Evolutionary conservation across 2,113 vertebrate species (phyloP), one percentile per base, ranked within the genome.

Genomic region (Hippoglossus stenolepis): DNA sequence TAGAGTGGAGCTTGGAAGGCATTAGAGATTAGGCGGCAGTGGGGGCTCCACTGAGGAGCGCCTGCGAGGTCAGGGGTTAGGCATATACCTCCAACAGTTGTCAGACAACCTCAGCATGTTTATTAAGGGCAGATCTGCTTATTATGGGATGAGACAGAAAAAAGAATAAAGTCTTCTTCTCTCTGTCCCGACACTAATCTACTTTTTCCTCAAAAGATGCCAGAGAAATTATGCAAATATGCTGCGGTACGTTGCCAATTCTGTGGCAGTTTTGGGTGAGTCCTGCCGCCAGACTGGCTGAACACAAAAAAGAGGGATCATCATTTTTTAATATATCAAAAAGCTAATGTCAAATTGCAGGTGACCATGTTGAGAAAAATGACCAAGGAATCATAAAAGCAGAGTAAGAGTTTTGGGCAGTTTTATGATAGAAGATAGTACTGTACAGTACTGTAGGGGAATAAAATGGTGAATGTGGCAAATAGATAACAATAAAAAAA

Each of bases 21-120:
- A 94, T 93, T 89, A 93, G 92, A 93, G 92, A 94, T 93, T 93
- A 92, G 91, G 87, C 88, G 77, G 86, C 65, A 77, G 82, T 85
- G 75, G 88, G 83, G 84, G 79, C 85, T 92, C 76, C 81, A 84
- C 64, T 82, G 89, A 90, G 73, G 84, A 89, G 88, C 78, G 83
- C 73, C 82, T 72, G 66, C 68, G 65, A 75, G 90, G 90, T 90
- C 90, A 92, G 58, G 70, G 92, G 90, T 93, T 73, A 93, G 69
- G 45, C 85, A 87, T 92, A 91, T 92, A 93, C 90, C 79, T 84
- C 84, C 87, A 88, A 87, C 71, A 87, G 85, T 90, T 88, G 90
- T 91, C 90, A 91, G 78, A 81, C 72, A 80, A 77, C 76, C 79
- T 80, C 68, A 80, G 85, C 71, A 77, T 82, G 80, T 88, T 90